phyloP scores from a whole-genome alignment of 2,113 vertebrate genomes.

The Stegastes partitus region DNA sequence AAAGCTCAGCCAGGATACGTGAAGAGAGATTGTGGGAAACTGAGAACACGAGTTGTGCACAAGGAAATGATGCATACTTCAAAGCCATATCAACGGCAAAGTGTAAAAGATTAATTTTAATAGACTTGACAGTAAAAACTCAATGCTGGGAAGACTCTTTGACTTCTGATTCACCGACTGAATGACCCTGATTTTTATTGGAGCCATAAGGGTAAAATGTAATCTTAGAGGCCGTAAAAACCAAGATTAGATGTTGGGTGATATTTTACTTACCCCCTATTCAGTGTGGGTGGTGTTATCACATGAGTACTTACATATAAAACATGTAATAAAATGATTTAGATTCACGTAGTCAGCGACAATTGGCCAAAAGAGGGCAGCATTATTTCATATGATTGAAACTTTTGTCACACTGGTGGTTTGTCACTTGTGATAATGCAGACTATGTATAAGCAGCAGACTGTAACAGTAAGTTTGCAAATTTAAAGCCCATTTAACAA shows the following conservation, averaged over 20 bases:
- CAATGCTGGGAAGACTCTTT: background rate
- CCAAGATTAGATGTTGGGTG: slow-evolving; percentile 43
- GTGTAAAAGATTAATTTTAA: slow-evolving; percentile 60
- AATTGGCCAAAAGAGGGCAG: slow-evolving; percentile 70
- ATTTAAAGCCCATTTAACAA: background rate
- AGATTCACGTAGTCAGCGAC: background rate
- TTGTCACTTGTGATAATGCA: background rate
- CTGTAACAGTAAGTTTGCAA: background rate
- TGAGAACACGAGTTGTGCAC: background rate
- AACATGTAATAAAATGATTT: slow-evolving; percentile 21
- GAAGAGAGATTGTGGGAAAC: slow-evolving; percentile 29
- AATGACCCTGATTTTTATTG: slow-evolving; percentile 68
- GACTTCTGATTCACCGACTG: slow-evolving; percentile 24
- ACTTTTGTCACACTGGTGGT: background rate
- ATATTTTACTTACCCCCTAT: slow-evolving; percentile 42
- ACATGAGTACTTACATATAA: slow-evolving; percentile 15
- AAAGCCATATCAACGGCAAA: slow-evolving; percentile 33
- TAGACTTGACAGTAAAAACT: slow-evolving; percentile 10
- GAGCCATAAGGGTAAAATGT: slow-evolving; percentile 28
- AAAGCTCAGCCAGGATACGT: slow-evolving; percentile 62
- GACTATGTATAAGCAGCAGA: background rate
- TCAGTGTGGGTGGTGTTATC: slow-evolving; percentile 17
- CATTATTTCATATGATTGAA: slow-evolving; percentile 20
- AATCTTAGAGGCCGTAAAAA: slow-evolving; percentile 65
- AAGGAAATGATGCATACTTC: background rate